Percentiles rank a stretch among this genome's conserved stretches.
These are phyloP conservation scores for Bettongia penicillata DNA, from an alignment of 2,113 vertebrate species.

Conservation along the genomic window DNA sequence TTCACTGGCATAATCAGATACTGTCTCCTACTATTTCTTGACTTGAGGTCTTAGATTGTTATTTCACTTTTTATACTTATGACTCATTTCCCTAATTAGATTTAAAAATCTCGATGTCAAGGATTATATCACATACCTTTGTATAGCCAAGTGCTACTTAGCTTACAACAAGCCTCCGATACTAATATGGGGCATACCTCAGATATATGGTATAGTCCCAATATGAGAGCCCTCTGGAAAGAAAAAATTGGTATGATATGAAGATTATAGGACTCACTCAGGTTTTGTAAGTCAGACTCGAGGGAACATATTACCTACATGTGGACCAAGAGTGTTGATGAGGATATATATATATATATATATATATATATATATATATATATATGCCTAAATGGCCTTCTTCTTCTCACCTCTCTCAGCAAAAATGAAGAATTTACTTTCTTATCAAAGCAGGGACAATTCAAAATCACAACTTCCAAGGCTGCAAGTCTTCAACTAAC, in stretches of 20 bases:
- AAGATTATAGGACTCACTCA: not conserved
- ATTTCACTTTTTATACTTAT: conserved; percentile 32
- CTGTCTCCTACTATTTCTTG: conserved; percentile 6
- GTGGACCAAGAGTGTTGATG: not conserved
- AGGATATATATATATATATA: not conserved
- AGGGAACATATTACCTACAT: not conserved
- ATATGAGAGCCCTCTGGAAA: not conserved
- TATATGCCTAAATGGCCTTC: not conserved
- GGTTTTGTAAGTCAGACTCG: not conserved
- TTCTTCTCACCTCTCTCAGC: not conserved
- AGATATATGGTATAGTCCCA: not conserved
- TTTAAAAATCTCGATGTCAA: not conserved
- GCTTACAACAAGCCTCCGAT: not conserved
- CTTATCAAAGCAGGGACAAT: not conserved
- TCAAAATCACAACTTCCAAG: not conserved
- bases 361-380: no score
- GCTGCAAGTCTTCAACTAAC: not conserved
- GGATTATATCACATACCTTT: not conserved
- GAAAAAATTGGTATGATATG: not conserved
- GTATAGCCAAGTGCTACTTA: not conserved
- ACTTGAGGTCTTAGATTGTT: not conserved
- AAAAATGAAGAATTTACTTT: conserved; percentile 10
- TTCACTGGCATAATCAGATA: not conserved
- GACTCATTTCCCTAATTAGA: conserved; percentile 19
- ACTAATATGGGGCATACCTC: not conserved